Base-by-base conservation (phyloP, 2,113 vertebrate genomes). In the Oplegnathus fasciatus region DNA sequence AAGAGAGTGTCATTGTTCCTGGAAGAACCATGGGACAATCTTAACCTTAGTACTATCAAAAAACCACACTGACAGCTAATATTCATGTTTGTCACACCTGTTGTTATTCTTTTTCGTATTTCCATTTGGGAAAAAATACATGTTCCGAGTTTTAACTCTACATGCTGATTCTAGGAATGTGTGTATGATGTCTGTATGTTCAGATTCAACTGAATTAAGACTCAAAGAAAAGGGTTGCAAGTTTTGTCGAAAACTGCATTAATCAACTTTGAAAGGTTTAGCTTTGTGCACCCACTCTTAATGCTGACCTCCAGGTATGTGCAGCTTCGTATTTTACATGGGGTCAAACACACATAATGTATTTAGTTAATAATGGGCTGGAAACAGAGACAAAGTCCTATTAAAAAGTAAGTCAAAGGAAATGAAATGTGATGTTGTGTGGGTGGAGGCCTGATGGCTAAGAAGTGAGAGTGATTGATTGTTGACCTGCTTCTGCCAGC, bases 391-490 rank as follows among this genome's bases (percentile, higher is more conserved):
- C 66, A 79, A 84, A 88, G 70, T 75, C 55, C 78, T 84, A 78
- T 80, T 84, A 85, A 87, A 90, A 84, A 78, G 44, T 46, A 58
- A 70, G 9, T 87, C 42, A 65, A 60, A 83, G 64, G 74, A 89
- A 91, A 91, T 90, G 28, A 91, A 84, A 78, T 0, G 26, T 82
- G 80, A 81, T 86, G 78, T 67, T 74, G 78, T 62, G 11, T 71
- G 73, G 80, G 75, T 77, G 73, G 46, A 83, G 50, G 44, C 72
- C 65, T 76, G 61, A 28, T 71, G 71, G 68, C 80, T 74, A 13
- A 62, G 66, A 30, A 72, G 32, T 18, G 24, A 48, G 40, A 76
- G 79, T 87, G 92, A 94, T 88, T 91, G 89, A 94, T 92, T 70
- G 83, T 69, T 88, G 91, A 91, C 88, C 91, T 88, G 71, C 78